Evolutionary conservation across 2,888 invertebrate genomes (phyloP).

Genomic region (Chirona hameri): DNA sequence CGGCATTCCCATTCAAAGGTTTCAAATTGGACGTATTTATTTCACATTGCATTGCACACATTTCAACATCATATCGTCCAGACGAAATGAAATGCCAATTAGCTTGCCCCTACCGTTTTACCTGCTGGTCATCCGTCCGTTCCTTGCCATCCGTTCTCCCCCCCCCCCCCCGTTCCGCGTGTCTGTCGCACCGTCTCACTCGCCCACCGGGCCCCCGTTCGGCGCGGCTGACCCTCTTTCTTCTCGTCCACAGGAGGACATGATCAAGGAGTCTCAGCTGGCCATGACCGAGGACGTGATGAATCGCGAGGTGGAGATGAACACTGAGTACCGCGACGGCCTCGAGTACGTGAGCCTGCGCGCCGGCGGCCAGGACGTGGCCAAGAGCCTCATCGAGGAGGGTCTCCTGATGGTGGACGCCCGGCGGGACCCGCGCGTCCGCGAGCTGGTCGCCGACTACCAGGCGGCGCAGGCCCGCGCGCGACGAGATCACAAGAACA

Average conservation of each 20-base stretch:
- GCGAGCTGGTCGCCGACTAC: slow-evolving; percentile 74
- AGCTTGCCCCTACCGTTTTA: too few relatives aligned
- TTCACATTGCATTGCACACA: too few relatives aligned
- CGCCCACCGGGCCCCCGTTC: too few relatives aligned
- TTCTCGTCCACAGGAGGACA: slow-evolving; percentile 59
- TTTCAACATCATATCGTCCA: too few relatives aligned
- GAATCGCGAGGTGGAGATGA: slow-evolving; percentile 73
- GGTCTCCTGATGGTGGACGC: slow-evolving; percentile 79
- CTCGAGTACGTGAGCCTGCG: slow-evolving; percentile 42
- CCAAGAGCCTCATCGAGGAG: slow-evolving; percentile 59
- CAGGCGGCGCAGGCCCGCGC: slow-evolving; percentile 80
- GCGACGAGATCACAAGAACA: slow-evolving; percentile 75
- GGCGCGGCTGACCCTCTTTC: background rate
- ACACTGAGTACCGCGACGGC: slow-evolving; percentile 70
- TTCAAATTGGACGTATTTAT: too few relatives aligned
- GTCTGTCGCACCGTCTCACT: too few relatives aligned
- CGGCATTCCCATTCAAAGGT: too few relatives aligned
- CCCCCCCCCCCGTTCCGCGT: background rate
- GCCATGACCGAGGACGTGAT: slow-evolving; percentile 62
- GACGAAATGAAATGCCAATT: too few relatives aligned
- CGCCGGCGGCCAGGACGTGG: slow-evolving; percentile 39
- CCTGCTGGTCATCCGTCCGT: too few relatives aligned
- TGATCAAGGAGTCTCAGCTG: slow-evolving; percentile 67
- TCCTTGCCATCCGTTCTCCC: too few relatives aligned
- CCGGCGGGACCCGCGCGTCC: slow-evolving; percentile 74